A percentile compares a stretch with the other conserved stretches of the same genome.
Conservation (phyloP, 2,888 invertebrate species). For the Merodon equestris region DNA sequence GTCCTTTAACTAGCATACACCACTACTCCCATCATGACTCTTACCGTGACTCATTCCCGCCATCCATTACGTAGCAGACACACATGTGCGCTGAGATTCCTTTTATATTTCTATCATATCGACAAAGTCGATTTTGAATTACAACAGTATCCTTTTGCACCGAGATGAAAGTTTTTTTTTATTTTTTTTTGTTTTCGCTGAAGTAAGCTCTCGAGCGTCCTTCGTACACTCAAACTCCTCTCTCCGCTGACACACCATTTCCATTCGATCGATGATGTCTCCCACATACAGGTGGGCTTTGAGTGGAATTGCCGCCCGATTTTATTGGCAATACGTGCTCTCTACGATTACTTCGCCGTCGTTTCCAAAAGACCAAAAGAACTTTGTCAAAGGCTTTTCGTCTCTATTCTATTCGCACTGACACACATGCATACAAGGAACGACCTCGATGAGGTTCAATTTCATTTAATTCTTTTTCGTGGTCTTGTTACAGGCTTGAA, state of each 20-base stretch:
- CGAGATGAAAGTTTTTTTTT: too few species aligned
- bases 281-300: slow-evolving; percentile 51
- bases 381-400: slow-evolving; percentile 33
- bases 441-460: slow-evolving; percentile 48
- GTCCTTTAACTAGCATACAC: slow-evolving; percentile 42
- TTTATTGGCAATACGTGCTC: slow-evolving; percentile 66
- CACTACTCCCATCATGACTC: neutral
- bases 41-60: neutral
- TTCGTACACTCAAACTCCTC: too few species aligned
- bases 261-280: too few species aligned
- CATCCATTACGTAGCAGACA: neutral
- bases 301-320: slow-evolving; percentile 54
- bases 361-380: slow-evolving; percentile 20
- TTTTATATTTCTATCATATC: slow-evolving; percentile 34
- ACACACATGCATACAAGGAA: neutral
- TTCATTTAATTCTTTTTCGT: slow-evolving; percentile 45
- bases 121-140: slow-evolving; percentile 54
- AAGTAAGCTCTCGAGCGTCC: slow-evolving; percentile 39
- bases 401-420: neutral
- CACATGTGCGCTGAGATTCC: slow-evolving; percentile 16
- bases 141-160: slow-evolving; percentile 51
- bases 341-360: too few species aligned
- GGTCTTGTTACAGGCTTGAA: slow-evolving; percentile 47
- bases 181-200: slow-evolving; percentile 50
- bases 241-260: too few species aligned